phyloP scores from a whole-genome alignment of 2,113 vertebrate genomes.

The Zeus faber region DNA sequence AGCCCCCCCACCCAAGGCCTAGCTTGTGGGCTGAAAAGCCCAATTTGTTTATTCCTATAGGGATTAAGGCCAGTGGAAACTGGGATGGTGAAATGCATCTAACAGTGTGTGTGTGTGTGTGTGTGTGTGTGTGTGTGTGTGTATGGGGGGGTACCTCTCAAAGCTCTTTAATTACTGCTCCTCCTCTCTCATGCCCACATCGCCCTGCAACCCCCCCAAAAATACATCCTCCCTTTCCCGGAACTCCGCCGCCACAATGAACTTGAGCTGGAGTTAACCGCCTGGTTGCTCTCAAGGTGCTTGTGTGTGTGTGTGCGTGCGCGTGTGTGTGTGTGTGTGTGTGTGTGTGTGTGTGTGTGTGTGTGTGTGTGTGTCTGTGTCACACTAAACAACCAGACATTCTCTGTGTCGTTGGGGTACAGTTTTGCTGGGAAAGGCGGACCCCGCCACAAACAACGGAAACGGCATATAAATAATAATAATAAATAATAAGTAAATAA shows the following conservation, averaged over 20 bases:
- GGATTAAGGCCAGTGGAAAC: conserved; percentile 53
- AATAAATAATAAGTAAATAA: too few relatives aligned
- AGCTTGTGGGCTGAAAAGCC: conserved; percentile 68
- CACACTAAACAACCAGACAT: too few relatives aligned
- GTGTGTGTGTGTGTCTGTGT: conserved; percentile 25
- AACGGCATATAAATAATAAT: too few relatives aligned
- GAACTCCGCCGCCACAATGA: conserved; percentile 61
- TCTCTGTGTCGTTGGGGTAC: too few relatives aligned
- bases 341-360: neutral
- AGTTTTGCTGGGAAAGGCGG: too few relatives aligned
- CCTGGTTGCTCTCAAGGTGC: conserved; percentile 16
- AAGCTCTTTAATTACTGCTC: conserved; percentile 71
- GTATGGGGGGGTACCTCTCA: conserved; percentile 26
- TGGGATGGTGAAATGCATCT: conserved; percentile 23
- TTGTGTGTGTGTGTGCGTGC: conserved; percentile 8
- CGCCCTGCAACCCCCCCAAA: conserved; percentile 3
- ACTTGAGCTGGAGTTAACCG: conserved; percentile 59
- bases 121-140: conserved; percentile 7
- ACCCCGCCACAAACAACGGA: too few relatives aligned
- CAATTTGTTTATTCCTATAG: conserved; percentile 77
- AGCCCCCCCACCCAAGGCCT: conserved; percentile 35
- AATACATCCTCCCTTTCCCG: conserved; percentile 29
- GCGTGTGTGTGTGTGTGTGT: conserved; percentile 11
- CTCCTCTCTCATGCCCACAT: conserved; percentile 30
- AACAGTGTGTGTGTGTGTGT: too few relatives aligned